Percentiles rank a stretch among this genome's conserved stretches.
Evolutionary conservation across 2,113 vertebrate species (phyloP).

Genomic region (Solea solea): DNA sequence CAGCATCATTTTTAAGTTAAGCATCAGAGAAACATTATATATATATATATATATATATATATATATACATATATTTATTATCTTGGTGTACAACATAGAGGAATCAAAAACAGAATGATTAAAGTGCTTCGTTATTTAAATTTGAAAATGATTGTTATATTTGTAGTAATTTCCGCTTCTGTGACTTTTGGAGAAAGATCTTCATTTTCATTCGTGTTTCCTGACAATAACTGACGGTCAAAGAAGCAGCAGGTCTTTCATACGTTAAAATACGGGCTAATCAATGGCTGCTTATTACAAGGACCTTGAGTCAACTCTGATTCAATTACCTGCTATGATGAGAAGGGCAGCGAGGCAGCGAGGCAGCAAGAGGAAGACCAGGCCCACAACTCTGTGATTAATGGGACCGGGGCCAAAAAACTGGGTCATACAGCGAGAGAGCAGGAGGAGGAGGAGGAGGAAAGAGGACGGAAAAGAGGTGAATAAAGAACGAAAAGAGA

Average conservation of each 20-base stretch:
- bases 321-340: constrained; percentile 78
- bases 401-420: constrained; percentile 70
- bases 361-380: constrained; percentile 33
- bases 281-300: constrained; percentile 66
- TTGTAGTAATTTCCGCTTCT: too few relatives aligned
- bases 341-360: constrained; percentile 61
- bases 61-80: too few relatives aligned
- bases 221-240: too few relatives aligned
- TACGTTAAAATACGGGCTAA: constrained; percentile 54
- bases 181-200: too few relatives aligned
- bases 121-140: too few relatives aligned
- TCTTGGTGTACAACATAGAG: too few relatives aligned
- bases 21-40: too few relatives aligned
- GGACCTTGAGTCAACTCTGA: constrained; percentile 53
- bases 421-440: constrained; percentile 72
- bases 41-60: too few relatives aligned
- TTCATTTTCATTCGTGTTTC: too few relatives aligned
- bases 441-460: constrained; percentile 1
- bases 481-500: not conserved
- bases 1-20: too few relatives aligned
- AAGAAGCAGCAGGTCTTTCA: constrained; percentile 34
- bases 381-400: constrained; percentile 71
- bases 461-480: not conserved
- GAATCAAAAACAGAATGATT: too few relatives aligned
- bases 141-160: too few relatives aligned